These are phyloP conservation scores for Myioborus miniatus DNA, from an alignment of 2,797 vertebrate genomes.

Conservation along the genomic window DNA sequence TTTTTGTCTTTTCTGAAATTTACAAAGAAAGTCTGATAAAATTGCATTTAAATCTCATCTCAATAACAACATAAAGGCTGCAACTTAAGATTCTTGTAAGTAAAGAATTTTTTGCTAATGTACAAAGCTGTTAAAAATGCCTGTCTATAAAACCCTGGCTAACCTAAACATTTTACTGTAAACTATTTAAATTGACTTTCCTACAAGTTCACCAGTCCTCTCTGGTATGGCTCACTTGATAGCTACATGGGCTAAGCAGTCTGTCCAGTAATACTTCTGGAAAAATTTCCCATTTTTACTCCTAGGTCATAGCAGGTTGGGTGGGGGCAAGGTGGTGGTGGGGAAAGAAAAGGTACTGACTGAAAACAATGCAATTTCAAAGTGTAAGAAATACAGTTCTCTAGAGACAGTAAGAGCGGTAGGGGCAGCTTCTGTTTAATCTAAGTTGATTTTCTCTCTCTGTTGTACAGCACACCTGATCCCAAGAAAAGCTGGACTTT, in stretches of 20 bases:
- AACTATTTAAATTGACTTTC: background rate
- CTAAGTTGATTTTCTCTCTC: background rate
- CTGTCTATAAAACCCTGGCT: background rate
- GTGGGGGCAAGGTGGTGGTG: too few relatives aligned
- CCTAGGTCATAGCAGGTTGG: background rate
- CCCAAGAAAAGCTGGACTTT: background rate
- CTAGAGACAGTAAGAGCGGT: background rate
- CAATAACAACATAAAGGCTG: background rate
- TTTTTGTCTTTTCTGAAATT: background rate
- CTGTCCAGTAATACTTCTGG: background rate
- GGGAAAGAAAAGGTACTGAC: background rate
- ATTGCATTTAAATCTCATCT: background rate
- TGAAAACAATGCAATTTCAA: background rate
- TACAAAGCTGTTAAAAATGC: background rate
- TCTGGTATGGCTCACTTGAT: background rate
- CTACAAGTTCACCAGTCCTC: background rate
- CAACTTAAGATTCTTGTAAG: background rate
- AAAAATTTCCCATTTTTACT: background rate
- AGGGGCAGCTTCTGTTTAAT: background rate
- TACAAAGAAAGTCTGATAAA: background rate
- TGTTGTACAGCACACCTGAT: background rate
- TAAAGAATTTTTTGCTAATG: background rate
- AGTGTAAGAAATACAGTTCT: background rate
- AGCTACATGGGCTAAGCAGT: background rate
- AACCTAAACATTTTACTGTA: background rate